Evolutionary conservation across 2,888 invertebrate species (phyloP).

Genomic region (Pherbina coryleti): DNA sequence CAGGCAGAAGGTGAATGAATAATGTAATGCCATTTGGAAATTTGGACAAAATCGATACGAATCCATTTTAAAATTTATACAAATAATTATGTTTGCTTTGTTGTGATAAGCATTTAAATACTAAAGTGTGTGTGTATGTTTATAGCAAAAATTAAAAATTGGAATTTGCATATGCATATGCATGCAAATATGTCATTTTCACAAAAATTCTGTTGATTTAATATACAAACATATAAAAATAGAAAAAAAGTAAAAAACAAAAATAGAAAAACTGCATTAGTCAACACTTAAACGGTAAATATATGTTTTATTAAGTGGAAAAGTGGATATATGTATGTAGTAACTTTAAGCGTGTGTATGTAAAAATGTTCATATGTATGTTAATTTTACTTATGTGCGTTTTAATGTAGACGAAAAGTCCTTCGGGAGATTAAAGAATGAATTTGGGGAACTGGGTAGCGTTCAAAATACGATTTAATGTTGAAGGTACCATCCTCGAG

Average conservation of each 20-base stretch:
- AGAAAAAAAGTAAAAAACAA: neutral
- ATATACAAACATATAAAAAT: neutral
- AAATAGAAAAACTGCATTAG: neutral
- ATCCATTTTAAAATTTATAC: conserved; percentile 7
- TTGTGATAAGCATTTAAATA: neutral
- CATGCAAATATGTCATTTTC: neutral
- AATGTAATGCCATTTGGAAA: neutral
- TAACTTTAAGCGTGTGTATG: too few relatives aligned
- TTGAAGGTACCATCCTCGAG: neutral
- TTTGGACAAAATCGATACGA: conserved; percentile 49
- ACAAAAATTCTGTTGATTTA: neutral
- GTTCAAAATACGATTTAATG: neutral
- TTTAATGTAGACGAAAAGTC: too few relatives aligned
- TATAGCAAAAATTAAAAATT: neutral
- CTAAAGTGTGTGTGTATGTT: neutral
- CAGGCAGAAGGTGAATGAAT: neutral
- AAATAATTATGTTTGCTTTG: neutral
- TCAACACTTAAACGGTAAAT: conserved; percentile 5
- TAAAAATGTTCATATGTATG: too few relatives aligned
- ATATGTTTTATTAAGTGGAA: neutral
- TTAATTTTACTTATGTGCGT: too few relatives aligned
- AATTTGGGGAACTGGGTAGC: too few relatives aligned
- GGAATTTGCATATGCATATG: neutral
- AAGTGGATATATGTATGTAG: too few relatives aligned
- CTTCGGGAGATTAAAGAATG: too few relatives aligned